Conservation (phyloP, 2,888 invertebrate genomes). For the Prostheceraeus crozeri region DNA sequence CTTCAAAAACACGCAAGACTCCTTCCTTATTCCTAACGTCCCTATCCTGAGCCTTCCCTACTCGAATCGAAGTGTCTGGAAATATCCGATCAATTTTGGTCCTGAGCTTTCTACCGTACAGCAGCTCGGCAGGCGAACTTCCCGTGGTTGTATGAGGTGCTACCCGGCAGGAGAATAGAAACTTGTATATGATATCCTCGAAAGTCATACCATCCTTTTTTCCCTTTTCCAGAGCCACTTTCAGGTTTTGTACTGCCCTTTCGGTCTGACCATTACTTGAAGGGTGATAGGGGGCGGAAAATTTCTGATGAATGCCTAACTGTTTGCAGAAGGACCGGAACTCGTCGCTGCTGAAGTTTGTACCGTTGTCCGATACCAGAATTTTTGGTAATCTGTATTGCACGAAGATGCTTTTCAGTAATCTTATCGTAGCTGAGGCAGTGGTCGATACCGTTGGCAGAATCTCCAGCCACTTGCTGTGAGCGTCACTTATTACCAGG, state of each 20-base stretch:
- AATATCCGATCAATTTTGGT: no score
- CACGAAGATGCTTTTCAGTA: not conserved
- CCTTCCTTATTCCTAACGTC: no score
- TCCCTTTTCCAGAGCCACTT: not conserved
- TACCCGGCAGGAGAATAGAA: not conserved
- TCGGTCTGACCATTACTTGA: slow-evolving; percentile 31
- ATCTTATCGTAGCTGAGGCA: not conserved
- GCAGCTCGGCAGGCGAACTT: slow-evolving; percentile 12
- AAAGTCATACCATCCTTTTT: slow-evolving; percentile 10
- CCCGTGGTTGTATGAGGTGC: slow-evolving; percentile 28
- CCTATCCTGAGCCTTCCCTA: no score
- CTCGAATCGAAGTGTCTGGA: no score
- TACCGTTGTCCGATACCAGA: slow-evolving; percentile 11
- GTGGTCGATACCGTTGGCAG: not conserved
- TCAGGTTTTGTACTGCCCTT: slow-evolving; percentile 26
- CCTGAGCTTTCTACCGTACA: slow-evolving; percentile 24
- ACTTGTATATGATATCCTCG: not conserved
- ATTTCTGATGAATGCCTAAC: slow-evolving; percentile 11
- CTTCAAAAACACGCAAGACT: no score
- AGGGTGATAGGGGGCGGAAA: slow-evolving; percentile 29
- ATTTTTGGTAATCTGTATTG: slow-evolving; percentile 16
- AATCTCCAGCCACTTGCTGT: slow-evolving; percentile 28
- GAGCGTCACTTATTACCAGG: slow-evolving; percentile 20
- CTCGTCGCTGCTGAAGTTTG: slow-evolving; percentile 12
- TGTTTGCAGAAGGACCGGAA: not conserved